Conservation (phyloP, 1,140 invertebrate species). For the Acyrthosiphon pisum region DNA sequence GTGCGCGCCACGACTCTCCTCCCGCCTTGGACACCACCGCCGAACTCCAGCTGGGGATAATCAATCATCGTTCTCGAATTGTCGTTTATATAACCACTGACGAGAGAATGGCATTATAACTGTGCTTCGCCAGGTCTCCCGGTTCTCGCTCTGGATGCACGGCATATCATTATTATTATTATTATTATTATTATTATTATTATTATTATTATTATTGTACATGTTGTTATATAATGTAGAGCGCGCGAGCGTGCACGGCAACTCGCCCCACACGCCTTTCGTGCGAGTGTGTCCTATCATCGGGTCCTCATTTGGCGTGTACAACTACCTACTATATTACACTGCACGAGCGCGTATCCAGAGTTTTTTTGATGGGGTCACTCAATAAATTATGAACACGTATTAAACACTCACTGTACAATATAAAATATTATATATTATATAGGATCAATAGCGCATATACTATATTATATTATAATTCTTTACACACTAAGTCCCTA, state of each 20-base stretch:
- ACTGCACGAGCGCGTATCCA: neutral
- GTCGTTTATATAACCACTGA: conserved; percentile 44
- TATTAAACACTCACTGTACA: neutral
- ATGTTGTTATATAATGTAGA: neutral
- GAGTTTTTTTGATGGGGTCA: neutral
- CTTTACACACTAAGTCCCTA: no score
- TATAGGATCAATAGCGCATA: no score
- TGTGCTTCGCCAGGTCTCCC: conserved; percentile 38
- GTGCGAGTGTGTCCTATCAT: neutral
- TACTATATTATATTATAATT: no score
- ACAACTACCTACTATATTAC: neutral
- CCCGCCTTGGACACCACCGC: neutral
- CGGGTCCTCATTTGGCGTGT: neutral
- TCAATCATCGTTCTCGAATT: conserved; percentile 53
- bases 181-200: neutral
- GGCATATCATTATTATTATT: neutral
- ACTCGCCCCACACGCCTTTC: neutral
- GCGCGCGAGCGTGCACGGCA: neutral
- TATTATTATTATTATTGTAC: neutral
- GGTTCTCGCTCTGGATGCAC: conserved; percentile 40
- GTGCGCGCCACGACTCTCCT: no score
- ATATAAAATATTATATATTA: no score
- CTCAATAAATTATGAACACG: neutral
- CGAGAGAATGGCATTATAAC: conserved; percentile 49
- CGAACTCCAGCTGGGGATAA: conserved; percentile 1